Base-by-base conservation (phyloP, 2,888 invertebrate genomes). In the Agrochola macilenta region DNA sequence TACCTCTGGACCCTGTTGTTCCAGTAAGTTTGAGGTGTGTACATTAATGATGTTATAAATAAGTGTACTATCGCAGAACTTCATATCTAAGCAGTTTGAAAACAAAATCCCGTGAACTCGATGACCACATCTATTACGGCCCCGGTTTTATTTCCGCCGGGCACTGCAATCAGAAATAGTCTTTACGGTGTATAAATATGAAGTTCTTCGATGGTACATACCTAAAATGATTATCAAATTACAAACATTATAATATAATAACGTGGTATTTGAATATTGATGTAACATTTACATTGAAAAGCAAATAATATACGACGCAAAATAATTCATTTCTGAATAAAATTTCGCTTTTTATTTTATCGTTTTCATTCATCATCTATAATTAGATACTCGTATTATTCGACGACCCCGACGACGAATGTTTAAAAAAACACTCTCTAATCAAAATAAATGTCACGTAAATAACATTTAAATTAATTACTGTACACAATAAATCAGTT, bases 381-480 rank as follows among this genome's bases (percentile, higher is more conserved):
- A 17, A 58, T 26, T 26, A 26, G 5, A 43, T 23, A n/a, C n/a
- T n/a, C n/a, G n/a, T n/a, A n/a, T 52, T 0, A 74, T 23, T 39
- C 20, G 46, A 11, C n/a, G 1, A 35, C 26, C 26, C 57, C n/a
- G n/a, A n/a, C n/a, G n/a, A n/a, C n/a, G n/a, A 52, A 35, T 14
- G 2, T 35, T 58, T 30, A 5, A 46, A 58, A 39, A 75, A 58
- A 17, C 1, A 46, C 35, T 17, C 43, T 58, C n/a, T 5, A 46
- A 65, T 35, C n/a, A 66, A 43, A 65, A 74, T 63, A 11, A 79
- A 52, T 39, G 4, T 17, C 30, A 60, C n/a, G 66, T 52, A 70
- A 74, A 79, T 66, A 71, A 39, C 52, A 61, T 72, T 76, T 69
- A 66, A 85, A 76, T 49, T 66, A 85, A 82, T 76, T 35, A 60